Evolutionary conservation across 2,797 vertebrate genomes (phyloP).

Genomic region (Rhabdophis nuchalis): DNA sequence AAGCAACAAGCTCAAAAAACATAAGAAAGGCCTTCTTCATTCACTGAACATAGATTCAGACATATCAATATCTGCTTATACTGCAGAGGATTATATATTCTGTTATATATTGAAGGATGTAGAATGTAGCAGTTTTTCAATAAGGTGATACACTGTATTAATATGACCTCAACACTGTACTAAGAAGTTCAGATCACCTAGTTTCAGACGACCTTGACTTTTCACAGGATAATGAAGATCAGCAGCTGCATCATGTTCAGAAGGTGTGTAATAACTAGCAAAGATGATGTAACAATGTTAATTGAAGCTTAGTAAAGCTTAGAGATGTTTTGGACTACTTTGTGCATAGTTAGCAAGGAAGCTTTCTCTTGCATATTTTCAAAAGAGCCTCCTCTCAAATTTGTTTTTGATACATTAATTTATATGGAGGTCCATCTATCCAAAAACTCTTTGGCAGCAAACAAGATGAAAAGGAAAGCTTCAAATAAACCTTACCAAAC

Average conservation of each 20-base stretch:
- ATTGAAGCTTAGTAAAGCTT: not conserved
- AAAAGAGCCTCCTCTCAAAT: not conserved
- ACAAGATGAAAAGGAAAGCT: not conserved
- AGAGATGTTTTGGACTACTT: not conserved
- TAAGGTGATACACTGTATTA: not conserved
- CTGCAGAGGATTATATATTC: not conserved
- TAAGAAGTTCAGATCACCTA: not conserved
- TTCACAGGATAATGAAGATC: not conserved
- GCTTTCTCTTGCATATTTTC: not conserved
- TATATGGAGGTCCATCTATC: not conserved
- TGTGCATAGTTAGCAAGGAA: not conserved
- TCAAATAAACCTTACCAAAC: not conserved
- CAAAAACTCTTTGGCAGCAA: not conserved
- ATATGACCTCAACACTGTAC: not conserved
- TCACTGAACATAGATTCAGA: not conserved
- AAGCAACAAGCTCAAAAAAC: not conserved
- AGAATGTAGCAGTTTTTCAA: not conserved
- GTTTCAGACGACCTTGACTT: not conserved
- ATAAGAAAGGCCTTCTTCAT: not conserved
- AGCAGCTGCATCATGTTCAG: not conserved
- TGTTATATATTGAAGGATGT: not conserved
- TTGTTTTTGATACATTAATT: not conserved
- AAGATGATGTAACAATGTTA: not conserved
- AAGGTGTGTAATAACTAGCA: not conserved
- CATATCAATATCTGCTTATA: not conserved